Percentiles rank a stretch among this genome's conserved stretches.
These are phyloP conservation scores for Chitala chitala DNA, from an alignment of 2,113 vertebrate genomes.

Conservation along the genomic window DNA sequence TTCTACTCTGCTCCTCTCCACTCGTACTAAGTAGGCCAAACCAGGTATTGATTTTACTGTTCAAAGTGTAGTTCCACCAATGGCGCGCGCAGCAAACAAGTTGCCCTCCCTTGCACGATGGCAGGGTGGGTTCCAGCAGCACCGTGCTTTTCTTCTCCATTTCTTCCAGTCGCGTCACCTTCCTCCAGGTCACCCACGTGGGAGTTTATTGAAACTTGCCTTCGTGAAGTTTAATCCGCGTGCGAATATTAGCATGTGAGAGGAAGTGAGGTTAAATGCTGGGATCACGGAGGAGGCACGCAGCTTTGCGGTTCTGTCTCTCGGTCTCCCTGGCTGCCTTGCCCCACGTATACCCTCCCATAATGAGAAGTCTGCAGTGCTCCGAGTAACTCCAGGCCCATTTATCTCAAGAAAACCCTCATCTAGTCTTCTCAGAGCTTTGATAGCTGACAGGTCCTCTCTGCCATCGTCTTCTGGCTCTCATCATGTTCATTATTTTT, in stretches of 20 bases:
- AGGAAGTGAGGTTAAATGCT: background rate
- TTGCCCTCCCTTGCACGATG: slow-evolving; percentile 26
- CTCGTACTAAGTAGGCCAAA: slow-evolving; percentile 29
- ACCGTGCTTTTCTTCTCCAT: background rate
- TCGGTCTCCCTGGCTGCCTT: background rate
- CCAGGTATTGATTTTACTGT: slow-evolving; percentile 44
- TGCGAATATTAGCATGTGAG: slow-evolving; percentile 4
- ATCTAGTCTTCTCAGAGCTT: background rate
- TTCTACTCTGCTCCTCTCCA: background rate
- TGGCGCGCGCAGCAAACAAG: slow-evolving; percentile 21
- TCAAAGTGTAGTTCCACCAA: slow-evolving; percentile 28
- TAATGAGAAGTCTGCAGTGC: slow-evolving; percentile 11
- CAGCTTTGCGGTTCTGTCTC: background rate
- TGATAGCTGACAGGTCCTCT: background rate
- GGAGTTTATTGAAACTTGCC: slow-evolving; percentile 10
- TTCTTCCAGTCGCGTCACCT: background rate
- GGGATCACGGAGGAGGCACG: background rate
- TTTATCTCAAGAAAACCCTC: slow-evolving; percentile 16
- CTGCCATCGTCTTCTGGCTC: no score
- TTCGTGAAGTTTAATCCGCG: slow-evolving; percentile 5
- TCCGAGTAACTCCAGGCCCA: background rate
- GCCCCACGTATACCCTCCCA: background rate
- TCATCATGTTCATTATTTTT: no score
- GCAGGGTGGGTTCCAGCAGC: background rate
- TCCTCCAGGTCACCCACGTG: background rate